Percentiles rank a stretch among this genome's conserved stretches.
Evolutionary conservation across 2,113 vertebrate genomes (phyloP).

Genomic region (Chloroceryle aenea): DNA sequence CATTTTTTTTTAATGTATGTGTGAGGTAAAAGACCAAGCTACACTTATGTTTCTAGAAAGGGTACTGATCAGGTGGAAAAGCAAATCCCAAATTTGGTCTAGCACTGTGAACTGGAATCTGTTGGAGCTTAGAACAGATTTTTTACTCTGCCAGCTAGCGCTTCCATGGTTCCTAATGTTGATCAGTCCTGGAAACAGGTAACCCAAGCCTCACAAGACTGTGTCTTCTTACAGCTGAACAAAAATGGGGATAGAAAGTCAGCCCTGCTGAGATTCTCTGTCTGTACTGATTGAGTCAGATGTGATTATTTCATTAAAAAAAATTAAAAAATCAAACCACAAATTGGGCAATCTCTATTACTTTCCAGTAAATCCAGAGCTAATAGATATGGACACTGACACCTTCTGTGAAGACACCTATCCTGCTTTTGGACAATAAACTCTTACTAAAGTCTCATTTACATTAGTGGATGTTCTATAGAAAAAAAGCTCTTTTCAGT

Average conservation of each 20-base stretch:
- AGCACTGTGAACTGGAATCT: background rate
- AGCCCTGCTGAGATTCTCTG: background rate
- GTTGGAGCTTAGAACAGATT: background rate
- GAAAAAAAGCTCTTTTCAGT: background rate
- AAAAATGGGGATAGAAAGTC: background rate
- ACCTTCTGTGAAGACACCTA: background rate
- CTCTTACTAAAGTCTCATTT: background rate
- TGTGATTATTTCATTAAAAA: accelerated
- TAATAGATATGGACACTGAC: background rate
- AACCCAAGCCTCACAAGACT: background rate
- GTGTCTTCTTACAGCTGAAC: background rate
- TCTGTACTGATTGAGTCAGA: background rate
- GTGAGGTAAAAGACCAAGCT: background rate
- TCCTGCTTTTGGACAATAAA: background rate
- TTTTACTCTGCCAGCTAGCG: background rate
- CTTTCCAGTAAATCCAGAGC: background rate
- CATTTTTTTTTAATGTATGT: background rate
- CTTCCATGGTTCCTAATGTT: background rate
- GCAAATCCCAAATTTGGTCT: background rate
- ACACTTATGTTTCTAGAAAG: background rate
- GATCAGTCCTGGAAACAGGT: background rate
- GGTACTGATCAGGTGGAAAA: background rate
- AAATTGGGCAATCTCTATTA: background rate
- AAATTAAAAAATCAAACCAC: background rate
- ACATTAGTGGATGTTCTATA: background rate